Evolutionary conservation across 1,140 invertebrate species (phyloP), one percentile per base, ranked within the genome.

Genomic region (Nebria ingens): DNA sequence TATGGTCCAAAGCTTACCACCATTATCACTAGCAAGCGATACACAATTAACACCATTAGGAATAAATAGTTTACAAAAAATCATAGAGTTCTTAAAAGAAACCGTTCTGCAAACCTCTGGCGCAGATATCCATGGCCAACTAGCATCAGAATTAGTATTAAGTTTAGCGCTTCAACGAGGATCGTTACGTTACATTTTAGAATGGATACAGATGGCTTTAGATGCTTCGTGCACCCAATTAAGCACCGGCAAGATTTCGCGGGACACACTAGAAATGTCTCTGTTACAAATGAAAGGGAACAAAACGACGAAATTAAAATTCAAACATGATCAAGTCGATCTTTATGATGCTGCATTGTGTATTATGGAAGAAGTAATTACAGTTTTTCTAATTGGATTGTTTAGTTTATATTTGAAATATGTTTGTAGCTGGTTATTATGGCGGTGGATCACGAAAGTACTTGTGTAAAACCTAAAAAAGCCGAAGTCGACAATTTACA

Each of bases 131-230:
- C 59, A 65, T 61, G 79, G 81, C 52, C 72, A 73, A 61, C 62
- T 83, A 50, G 74, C 78, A 20, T 72, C 73, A 29, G 79, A 84
- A 68, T 65, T 84, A 17, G 67, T 83, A 58, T 63, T 84, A 25
- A 71, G 74, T 6, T 59, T 85, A 22, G 76, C 79, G 19, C 64
- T 81, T 21, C 82, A 84, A 67, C 65, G 81, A 58, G 81, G 82
- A 2, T 80, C 80, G n/a, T 69, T 84, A 19, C 63, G 76, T 20
- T 79, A 81, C 67, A 64, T 84, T 2, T 63, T 85, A 15, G 79
- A 83, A 59, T 85, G 83, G 83, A 76, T 85, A 54, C 74, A 81
- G 52, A 76, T 83, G 73, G 80, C 80, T 17, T 64, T 82, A 34
- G 67, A 73, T 58, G 65, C 65, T 6, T 63, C 67, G 6, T 57